Evolutionary conservation across 2,113 vertebrate genomes (phyloP), one percentile per base, ranked within the genome.

Genomic region (Arenaria interpres): DNA sequence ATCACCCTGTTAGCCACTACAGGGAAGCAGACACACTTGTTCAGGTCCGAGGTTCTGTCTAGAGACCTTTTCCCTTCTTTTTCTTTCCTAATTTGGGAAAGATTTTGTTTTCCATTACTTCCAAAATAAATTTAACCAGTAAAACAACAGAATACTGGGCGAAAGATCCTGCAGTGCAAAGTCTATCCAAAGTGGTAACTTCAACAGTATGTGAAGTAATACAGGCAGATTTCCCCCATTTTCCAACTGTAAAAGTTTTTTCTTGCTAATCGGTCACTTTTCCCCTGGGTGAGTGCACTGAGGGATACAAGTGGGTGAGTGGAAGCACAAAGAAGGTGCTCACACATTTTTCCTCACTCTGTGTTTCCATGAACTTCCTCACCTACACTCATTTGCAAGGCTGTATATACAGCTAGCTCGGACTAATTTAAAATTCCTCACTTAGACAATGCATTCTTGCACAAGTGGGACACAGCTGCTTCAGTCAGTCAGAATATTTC

Each of bases 371-470:
- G 17, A 27, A 10, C 73, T 72, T 88, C 69, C 63, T 41, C 77
- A 85, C 19, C 59, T n/a, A 51, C 60, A 78, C 75, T 93, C 56
- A 45, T 93, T 48, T 41, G 27, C 3, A 1, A 57, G 62, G 41
- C 46, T 72, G 64, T 30, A 89, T 45, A 56, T 57, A 63, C 19
- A 64, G 41, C 41, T 77, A 33, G 39, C 83, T 75, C 81, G 18
- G 73, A 78, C 46, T 56, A 81, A 90, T 89, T 53, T 72, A 48
- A 68, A 93, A 83, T 94, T 91, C 64, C 75, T 93, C 78, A 74
- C 71, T 91, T 82, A 32, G 62, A 60, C 64, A 94, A 91, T 64
- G 76, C 88, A 62, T 94, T 91, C 62, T 95, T 95, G 78, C 39
- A 57, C 3, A 1, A 85, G 56, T 14, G 6, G 20, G 37, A 66